Evolutionary conservation across 2,888 invertebrate species (phyloP).

Genomic region (Mythimna lalbum): DNA sequence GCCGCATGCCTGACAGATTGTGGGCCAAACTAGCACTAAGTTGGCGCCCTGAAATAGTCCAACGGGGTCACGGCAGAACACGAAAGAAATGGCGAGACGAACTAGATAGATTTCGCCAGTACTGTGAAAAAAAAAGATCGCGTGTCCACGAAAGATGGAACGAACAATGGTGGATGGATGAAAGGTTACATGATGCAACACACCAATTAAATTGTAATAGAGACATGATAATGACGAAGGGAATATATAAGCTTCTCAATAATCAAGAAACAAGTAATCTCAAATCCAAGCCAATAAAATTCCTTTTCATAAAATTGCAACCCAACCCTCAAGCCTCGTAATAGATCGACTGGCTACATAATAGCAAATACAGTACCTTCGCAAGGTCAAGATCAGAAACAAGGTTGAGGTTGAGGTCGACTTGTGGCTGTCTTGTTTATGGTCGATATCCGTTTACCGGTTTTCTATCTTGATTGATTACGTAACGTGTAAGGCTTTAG

Average conservation of each 20-base stretch:
- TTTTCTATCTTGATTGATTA: slow-evolving; percentile 4
- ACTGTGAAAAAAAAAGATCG: too few relatives aligned
- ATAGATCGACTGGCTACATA: slow-evolving; percentile 32
- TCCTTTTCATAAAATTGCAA: slow-evolving; percentile 9
- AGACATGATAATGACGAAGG: not conserved
- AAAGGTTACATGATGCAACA: not conserved
- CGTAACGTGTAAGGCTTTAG: not conserved
- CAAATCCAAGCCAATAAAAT: slow-evolving; percentile 1
- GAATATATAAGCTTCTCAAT: not conserved
- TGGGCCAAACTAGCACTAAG: too few relatives aligned
- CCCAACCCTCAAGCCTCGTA: slow-evolving; percentile 9
- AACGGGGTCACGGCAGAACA: too few relatives aligned
- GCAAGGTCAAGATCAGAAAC: slow-evolving; percentile 57
- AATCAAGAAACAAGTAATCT: slow-evolving; percentile 7
- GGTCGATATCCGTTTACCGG: slow-evolving; percentile 31
- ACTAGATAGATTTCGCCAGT: too few relatives aligned
- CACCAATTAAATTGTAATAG: not conserved
- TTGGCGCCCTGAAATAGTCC: too few relatives aligned
- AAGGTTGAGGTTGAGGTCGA: slow-evolving; percentile 55
- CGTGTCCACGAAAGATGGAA: too few relatives aligned
- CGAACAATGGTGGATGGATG: too few relatives aligned
- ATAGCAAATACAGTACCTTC: slow-evolving; percentile 26
- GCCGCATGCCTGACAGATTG: too few relatives aligned
- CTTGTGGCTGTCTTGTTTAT: slow-evolving; percentile 34
- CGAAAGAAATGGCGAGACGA: too few relatives aligned